phyloP scores from a whole-genome alignment of 2,113 vertebrate species.

The Psammodynastes pulverulentus region DNA sequence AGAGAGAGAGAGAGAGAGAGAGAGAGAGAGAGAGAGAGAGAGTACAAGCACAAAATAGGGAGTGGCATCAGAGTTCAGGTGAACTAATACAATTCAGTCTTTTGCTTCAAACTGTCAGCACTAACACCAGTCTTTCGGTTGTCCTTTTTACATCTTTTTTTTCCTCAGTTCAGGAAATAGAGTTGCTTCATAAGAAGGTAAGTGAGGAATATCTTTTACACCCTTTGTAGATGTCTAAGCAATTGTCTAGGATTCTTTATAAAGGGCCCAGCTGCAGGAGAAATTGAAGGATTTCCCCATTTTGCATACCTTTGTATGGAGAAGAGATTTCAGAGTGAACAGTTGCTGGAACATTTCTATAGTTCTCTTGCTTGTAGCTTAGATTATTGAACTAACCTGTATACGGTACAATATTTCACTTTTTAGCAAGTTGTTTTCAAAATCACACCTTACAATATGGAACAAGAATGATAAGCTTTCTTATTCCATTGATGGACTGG shows the following conservation, averaged over 20 bases:
- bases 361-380: background rate
- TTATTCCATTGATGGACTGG: background rate
- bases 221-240: background rate
- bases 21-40: slow-evolving; percentile 29
- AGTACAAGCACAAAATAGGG: slow-evolving; percentile 55
- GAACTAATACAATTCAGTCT: slow-evolving; percentile 37
- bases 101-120: background rate
- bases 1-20: background rate
- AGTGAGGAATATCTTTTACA: slow-evolving; percentile 36
- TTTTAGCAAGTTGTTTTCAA: background rate
- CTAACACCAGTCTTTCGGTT: slow-evolving; percentile 5
- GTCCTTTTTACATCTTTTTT: slow-evolving; percentile 14
- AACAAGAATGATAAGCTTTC: slow-evolving; percentile 17
- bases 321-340: background rate
- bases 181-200: slow-evolving; percentile 61
- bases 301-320: background rate
- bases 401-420: background rate
- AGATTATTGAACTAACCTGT: background rate
- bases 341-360: background rate
- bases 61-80: slow-evolving; percentile 52
- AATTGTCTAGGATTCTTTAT: background rate
- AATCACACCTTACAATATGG: background rate
- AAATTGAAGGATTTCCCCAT: background rate
- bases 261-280: background rate
- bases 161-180: slow-evolving; percentile 11